phyloP scores from a whole-genome alignment of 2,888 invertebrate genomes.

The Trachelus iudaicus region DNA sequence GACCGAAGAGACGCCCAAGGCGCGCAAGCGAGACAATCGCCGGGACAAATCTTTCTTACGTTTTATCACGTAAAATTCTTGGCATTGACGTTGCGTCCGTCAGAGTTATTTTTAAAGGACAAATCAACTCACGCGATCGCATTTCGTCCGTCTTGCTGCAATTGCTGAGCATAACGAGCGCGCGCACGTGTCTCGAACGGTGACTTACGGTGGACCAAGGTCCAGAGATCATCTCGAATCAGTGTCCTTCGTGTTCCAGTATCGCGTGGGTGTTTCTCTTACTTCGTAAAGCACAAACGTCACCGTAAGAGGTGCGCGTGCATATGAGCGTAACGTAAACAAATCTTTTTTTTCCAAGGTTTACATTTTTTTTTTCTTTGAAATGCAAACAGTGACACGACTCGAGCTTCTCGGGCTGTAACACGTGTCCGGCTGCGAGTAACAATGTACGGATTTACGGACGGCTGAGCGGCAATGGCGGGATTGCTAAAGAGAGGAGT shows the following conservation, averaged over 20 bases:
- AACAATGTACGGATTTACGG: slow-evolving; percentile 54
- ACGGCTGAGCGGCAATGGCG: slow-evolving; percentile 47
- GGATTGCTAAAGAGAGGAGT: slow-evolving; percentile 31
- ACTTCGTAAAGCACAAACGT: neutral
- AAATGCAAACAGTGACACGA: neutral
- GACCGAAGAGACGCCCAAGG: no score
- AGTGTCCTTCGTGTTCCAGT: neutral
- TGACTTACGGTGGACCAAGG: neutral
- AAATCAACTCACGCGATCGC: neutral
- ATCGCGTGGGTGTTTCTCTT: neutral
- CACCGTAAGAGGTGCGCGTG: neutral
- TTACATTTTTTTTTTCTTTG: no score
- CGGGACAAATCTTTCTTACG: no score
- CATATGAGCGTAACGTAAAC: neutral
- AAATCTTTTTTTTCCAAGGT: neutral
- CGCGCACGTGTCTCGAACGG: neutral
- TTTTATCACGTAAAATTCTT: neutral
- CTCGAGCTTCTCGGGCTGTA: neutral
- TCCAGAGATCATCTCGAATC: neutral
- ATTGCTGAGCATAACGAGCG: neutral
- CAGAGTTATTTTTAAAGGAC: neutral
- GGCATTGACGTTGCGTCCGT: neutral
- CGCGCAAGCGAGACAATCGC: no score
- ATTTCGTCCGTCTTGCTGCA: neutral
- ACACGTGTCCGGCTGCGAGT: neutral